Evolutionary conservation across 2,888 invertebrate genomes (phyloP).

Genomic region (Sinohyriopsis cumingii): DNA sequence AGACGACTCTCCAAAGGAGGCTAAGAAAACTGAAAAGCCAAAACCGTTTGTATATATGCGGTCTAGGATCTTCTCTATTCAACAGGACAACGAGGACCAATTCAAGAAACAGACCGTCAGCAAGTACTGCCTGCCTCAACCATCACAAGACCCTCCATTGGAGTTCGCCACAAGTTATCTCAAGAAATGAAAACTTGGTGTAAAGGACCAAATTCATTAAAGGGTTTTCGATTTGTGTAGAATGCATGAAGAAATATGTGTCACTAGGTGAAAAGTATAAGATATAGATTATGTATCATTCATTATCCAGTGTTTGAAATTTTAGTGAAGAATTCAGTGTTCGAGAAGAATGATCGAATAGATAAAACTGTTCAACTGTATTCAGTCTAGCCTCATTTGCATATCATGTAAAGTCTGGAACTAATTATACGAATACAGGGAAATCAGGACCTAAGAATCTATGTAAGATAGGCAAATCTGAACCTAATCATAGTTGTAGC

Average conservation of each 20-base stretch:
- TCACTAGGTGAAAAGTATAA: neutral
- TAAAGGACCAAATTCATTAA: no score
- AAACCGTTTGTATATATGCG: slow-evolving; percentile 62
- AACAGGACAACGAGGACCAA: slow-evolving; percentile 38
- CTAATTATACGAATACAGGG: no score
- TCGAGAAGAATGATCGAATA: no score
- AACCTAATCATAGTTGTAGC: no score
- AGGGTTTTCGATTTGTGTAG: neutral
- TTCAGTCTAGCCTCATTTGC: no score
- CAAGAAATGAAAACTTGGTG: slow-evolving; percentile 15
- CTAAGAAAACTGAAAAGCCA: slow-evolving; percentile 47
- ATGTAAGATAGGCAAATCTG: no score
- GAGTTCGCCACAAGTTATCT: slow-evolving; percentile 38
- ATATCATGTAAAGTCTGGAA: no score
- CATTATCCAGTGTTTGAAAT: slow-evolving; percentile 2
- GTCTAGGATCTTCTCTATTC: slow-evolving; percentile 59
- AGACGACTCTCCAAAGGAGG: slow-evolving; percentile 20
- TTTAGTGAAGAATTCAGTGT: neutral
- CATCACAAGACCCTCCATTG: slow-evolving; percentile 20
- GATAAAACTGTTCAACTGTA: no score
- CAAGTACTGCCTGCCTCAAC: slow-evolving; percentile 32
- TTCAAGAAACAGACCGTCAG: slow-evolving; percentile 34
- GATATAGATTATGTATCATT: slow-evolving; percentile 3
- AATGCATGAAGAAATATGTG: neutral
- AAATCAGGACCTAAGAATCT: no score